A percentile compares a stretch with the other conserved stretches of the same genome.
Conservation (phyloP, 1,140 invertebrate genomes). For the Plodia interpunctella region DNA sequence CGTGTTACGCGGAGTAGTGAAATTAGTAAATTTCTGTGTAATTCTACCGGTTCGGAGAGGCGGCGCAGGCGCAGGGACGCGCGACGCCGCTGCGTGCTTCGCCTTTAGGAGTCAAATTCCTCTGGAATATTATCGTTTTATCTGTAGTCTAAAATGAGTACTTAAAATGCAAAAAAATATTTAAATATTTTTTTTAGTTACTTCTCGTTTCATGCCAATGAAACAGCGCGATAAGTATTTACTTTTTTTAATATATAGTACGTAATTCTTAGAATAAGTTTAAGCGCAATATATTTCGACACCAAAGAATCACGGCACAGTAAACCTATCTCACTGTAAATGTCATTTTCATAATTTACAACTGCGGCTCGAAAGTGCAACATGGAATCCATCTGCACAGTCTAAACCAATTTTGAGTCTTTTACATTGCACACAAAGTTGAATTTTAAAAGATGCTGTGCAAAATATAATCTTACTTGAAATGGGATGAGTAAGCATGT, state of each 20-base stretch:
- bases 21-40: slow-evolving; percentile 24
- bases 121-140: too few species aligned
- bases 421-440: not conserved
- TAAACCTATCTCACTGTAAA: not conserved
- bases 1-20: slow-evolving; percentile 14
- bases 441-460: not conserved
- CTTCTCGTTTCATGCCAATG: too few species aligned
- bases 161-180: too few species aligned
- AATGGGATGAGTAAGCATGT: slow-evolving; percentile 18
- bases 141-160: too few species aligned
- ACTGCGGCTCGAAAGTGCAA: slow-evolving; percentile 20
- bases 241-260: too few species aligned
- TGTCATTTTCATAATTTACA: slow-evolving; percentile 30
- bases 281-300: not conserved
- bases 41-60: slow-evolving; percentile 11
- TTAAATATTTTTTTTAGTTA: too few species aligned
- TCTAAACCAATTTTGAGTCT: slow-evolving; percentile 1
- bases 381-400: not conserved
- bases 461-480: not conserved
- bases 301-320: not conserved
- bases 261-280: too few species aligned
- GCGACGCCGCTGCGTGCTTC: too few species aligned
- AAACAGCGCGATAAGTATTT: too few species aligned
- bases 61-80: too few species aligned
- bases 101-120: too few species aligned